A percentile compares a stretch with the other conserved stretches of the same genome.
phyloP scores from a whole-genome alignment of 23 tunicate genomes.

The Styela clava region DNA sequence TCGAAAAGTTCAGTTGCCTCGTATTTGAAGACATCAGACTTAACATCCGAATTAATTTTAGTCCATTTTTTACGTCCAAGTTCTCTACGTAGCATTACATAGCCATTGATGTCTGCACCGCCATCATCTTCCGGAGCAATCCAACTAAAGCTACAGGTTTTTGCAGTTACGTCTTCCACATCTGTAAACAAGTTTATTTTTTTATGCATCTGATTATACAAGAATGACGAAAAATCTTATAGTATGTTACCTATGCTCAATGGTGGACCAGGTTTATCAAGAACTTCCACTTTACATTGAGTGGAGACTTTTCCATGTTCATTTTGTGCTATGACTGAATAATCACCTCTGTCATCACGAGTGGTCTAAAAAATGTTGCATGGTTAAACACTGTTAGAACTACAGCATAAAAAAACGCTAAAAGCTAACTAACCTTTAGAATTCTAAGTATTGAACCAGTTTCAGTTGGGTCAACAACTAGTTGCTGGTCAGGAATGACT shows the following conservation, averaged over 20 bases:
- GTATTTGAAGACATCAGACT: constrained; percentile 3
- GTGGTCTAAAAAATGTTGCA: constrained; percentile 38
- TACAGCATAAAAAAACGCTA: no score
- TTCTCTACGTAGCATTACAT: constrained; percentile 7
- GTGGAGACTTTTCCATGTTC: constrained; percentile 83
- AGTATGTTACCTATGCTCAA: constrained; percentile 72
- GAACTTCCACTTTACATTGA: constrained; percentile 61
- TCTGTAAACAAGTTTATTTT: constrained; percentile 2
- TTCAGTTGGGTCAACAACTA: constrained; percentile 66
- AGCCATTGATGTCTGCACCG: constrained; percentile 24
- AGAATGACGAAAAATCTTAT: no score
- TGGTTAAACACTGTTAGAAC: no score
- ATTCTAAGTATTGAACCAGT: constrained; percentile 60
- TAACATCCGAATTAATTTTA: constrained; percentile 23
- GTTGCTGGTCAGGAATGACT: constrained; percentile 59
- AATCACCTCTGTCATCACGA: constrained; percentile 79
- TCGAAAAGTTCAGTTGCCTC: constrained; percentile 22
- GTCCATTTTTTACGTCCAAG: constrained; percentile 36
- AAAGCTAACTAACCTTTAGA: constrained; percentile 41
- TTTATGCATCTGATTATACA: no score
- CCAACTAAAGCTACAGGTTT: not conserved
- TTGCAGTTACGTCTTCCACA: constrained; percentile 4
- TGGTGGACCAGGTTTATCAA: constrained; percentile 94
- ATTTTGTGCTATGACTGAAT: constrained; percentile 88
- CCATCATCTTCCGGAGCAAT: constrained; percentile 31